Percentiles rank a stretch among this genome's conserved stretches.
These are phyloP conservation scores for Xiphorhynchus erythropygius DNA, from an alignment of 2,797 vertebrate species.

Conservation along the genomic window DNA sequence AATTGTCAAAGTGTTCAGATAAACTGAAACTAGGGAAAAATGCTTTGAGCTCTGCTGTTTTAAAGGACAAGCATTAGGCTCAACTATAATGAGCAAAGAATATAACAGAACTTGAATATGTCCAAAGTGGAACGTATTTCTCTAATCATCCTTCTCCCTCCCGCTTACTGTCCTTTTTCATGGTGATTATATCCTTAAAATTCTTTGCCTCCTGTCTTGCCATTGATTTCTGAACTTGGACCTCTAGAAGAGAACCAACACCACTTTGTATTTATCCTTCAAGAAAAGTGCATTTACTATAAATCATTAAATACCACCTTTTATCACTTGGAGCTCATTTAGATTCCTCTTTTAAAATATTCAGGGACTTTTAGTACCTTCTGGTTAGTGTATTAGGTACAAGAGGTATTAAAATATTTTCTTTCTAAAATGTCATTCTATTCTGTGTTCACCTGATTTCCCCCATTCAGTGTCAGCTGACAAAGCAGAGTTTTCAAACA, in stretches of 20 bases:
- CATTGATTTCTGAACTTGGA: neutral
- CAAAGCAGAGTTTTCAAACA: neutral
- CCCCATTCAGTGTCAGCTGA: neutral
- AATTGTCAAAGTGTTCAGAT: neutral
- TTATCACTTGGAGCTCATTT: neutral
- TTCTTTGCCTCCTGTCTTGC: neutral
- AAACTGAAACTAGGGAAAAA: neutral
- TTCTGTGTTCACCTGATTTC: neutral
- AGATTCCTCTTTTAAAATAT: neutral
- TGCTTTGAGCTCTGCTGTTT: neutral
- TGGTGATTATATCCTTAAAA: neutral
- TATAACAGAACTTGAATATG: neutral
- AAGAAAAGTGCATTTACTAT: neutral
- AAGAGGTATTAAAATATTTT: neutral
- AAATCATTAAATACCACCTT: neutral
- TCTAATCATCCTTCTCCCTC: neutral
- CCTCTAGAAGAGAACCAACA: neutral
- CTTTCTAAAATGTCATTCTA: neutral
- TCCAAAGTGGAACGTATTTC: neutral
- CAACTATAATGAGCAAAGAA: neutral
- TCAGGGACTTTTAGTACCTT: neutral
- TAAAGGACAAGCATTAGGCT: neutral
- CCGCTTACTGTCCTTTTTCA: neutral
- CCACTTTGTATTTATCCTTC: neutral
- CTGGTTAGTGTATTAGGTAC: neutral